phyloP scores from a whole-genome alignment of 1,140 invertebrate genomes.

The Octopus sinensis region DNA sequence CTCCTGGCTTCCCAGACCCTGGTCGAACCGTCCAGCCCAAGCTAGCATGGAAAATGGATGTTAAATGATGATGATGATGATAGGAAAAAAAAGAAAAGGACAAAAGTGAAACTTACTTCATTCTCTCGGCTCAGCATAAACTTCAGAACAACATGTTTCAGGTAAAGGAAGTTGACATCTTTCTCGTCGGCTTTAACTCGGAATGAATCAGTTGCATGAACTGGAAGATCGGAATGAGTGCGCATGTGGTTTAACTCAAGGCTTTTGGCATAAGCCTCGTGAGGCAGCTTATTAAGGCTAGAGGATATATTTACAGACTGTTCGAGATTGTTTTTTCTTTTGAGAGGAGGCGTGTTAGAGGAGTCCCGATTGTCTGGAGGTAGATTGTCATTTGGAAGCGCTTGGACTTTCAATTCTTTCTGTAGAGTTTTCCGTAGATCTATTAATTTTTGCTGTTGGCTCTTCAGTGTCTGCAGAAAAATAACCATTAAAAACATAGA shows the following conservation, averaged over 20 bases:
- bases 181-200: constrained; percentile 58
- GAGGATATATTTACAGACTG: constrained; percentile 3
- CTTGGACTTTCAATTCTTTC: constrained; percentile 70
- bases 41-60: too few species aligned
- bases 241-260: neutral
- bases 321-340: constrained; percentile 12
- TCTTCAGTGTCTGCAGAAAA: constrained; percentile 75
- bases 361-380: constrained; percentile 23
- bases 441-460: constrained; percentile 77
- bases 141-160: constrained; percentile 89
- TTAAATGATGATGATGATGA: too few species aligned
- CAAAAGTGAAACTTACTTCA: constrained; percentile 62
- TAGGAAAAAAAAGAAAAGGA: too few species aligned
- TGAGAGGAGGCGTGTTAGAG: constrained; percentile 27
- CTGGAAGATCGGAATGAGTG: constrained; percentile 15
- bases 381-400: constrained; percentile 50
- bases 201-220: constrained; percentile 3
- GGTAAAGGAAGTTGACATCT: constrained; percentile 75
- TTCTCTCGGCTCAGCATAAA: constrained; percentile 82
- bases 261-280: neutral
- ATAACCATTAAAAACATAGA: neutral
- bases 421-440: constrained; percentile 90
- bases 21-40: too few species aligned
- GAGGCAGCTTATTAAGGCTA: neutral
- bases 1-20: too few species aligned